Conservation (phyloP, 2,113 vertebrate genomes). For the Mirounga angustirostris region DNA sequence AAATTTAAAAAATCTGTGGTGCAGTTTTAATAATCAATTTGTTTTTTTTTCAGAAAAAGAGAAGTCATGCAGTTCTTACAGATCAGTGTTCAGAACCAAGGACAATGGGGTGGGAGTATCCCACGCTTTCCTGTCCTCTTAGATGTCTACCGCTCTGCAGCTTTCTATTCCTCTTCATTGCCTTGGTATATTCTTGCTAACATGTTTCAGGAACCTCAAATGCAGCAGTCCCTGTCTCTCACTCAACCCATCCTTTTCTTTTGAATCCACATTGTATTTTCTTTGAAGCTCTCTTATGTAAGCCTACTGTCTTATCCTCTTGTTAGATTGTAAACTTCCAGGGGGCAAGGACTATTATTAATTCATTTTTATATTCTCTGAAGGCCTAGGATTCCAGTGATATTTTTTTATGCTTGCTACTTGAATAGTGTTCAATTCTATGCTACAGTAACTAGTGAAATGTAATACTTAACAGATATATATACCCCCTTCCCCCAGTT, state of each 20-base stretch:
- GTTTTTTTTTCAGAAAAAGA: not conserved
- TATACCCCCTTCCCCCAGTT: not conserved
- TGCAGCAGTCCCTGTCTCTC: not conserved
- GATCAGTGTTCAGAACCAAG: not conserved
- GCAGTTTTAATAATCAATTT: conserved; percentile 19
- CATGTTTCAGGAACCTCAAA: not conserved
- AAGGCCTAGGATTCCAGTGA: not conserved
- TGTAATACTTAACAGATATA: not conserved
- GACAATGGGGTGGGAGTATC: not conserved
- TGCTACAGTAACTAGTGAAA: conserved; percentile 34
- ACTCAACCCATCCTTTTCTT: not conserved
- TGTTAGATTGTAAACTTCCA: conserved; percentile 55
- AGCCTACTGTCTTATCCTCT: not conserved
- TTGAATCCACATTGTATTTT: conserved; percentile 42
- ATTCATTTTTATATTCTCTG: conserved; percentile 45
- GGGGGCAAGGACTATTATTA: conserved; percentile 59
- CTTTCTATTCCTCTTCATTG: not conserved
- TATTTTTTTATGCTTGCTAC: conserved; percentile 29
- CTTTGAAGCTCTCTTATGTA: conserved; percentile 39
- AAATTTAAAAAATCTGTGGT: not conserved
- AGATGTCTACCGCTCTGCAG: not conserved
- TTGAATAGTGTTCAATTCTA: conserved; percentile 47
- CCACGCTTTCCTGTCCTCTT: not conserved
- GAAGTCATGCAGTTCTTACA: not conserved
- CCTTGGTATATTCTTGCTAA: not conserved